Conservation (phyloP, 2,113 vertebrate species). For the Martes martes region DNA sequence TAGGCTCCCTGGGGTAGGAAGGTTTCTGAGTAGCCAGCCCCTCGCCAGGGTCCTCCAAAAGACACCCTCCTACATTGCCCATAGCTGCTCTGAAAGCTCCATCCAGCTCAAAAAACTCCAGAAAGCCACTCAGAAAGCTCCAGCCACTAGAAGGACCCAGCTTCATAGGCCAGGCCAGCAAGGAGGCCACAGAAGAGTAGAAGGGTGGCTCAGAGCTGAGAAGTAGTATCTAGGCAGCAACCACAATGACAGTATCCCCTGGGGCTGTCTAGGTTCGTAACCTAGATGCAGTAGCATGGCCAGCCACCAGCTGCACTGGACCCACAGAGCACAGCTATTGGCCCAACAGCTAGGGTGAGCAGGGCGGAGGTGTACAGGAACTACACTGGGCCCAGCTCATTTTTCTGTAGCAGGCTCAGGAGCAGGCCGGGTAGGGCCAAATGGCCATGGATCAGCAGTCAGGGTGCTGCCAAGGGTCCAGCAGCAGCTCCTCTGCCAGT, state of each 20-base stretch:
- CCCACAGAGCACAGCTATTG: slow-evolving; percentile 82
- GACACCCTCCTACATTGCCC: slow-evolving; percentile 74
- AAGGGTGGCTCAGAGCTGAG: slow-evolving; percentile 82
- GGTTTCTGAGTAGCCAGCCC: slow-evolving; percentile 72
- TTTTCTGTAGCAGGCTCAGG: slow-evolving; percentile 84
- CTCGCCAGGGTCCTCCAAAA: slow-evolving; percentile 72
- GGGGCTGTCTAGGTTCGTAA: slow-evolving; percentile 69
- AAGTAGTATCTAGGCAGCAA: slow-evolving; percentile 74
- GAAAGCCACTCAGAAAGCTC: slow-evolving; percentile 67
- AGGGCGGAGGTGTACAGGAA: slow-evolving; percentile 83
- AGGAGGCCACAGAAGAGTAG: slow-evolving; percentile 88
- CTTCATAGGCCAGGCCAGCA: slow-evolving; percentile 84
- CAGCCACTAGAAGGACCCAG: slow-evolving; percentile 74
- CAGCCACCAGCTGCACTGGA: slow-evolving; percentile 77
- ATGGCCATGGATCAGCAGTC: slow-evolving; percentile 86
- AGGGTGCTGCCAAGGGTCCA: slow-evolving; percentile 76
- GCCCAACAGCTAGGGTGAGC: slow-evolving; percentile 78
- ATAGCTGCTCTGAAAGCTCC: slow-evolving; percentile 63
- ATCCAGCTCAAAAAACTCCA: slow-evolving; percentile 53
- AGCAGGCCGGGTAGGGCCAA: slow-evolving; percentile 83
- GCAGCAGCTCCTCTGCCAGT: slow-evolving; percentile 58
- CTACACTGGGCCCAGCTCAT: slow-evolving; percentile 83
- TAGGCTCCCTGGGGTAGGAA: slow-evolving; percentile 68
- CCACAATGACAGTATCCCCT: slow-evolving; percentile 75
- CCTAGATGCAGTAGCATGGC: slow-evolving; percentile 85